Evolutionary conservation across 2,888 invertebrate genomes (phyloP).

Genomic region (Lasioglossum figueresi): DNA sequence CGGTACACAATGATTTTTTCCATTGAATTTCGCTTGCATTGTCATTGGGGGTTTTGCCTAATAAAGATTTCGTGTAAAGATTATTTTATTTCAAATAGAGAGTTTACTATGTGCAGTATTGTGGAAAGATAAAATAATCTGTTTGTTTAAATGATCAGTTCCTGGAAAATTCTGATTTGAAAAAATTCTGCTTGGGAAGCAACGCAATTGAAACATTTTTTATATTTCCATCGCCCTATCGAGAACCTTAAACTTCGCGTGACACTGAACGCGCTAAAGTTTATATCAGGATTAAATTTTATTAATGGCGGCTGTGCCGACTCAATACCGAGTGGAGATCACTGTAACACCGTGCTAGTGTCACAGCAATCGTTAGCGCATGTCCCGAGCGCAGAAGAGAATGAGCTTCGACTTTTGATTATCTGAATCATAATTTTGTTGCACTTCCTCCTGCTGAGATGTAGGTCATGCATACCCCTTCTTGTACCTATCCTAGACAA

Average conservation of each 20-base stretch:
- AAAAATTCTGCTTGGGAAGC: too few relatives aligned
- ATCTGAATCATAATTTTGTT: constrained; percentile 42
- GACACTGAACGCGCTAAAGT: background rate
- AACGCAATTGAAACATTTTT: background rate
- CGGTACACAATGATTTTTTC: background rate
- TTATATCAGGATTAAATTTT: constrained; percentile 2
- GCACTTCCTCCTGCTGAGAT: constrained; percentile 37
- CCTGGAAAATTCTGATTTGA: background rate
- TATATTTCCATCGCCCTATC: background rate
- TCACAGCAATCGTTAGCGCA: background rate
- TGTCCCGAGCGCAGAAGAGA: background rate
- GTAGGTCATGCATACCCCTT: constrained; percentile 67
- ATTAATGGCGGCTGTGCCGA: background rate
- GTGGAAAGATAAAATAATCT: background rate
- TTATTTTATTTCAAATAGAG: background rate
- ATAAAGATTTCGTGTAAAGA: background rate
- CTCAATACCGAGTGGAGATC: background rate
- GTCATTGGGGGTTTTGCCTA: background rate
- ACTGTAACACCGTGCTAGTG: background rate
- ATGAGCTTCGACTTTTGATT: constrained; percentile 1
- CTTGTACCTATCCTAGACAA: constrained; percentile 75
- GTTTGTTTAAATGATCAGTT: background rate
- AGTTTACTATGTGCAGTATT: background rate
- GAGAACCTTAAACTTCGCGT: constrained; percentile 19
- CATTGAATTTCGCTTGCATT: background rate